A percentile compares a stretch with the other conserved stretches of the same genome.
These are phyloP conservation scores for Protophormia terraenovae DNA, from an alignment of 2,888 invertebrate genomes.

Conservation along the genomic window DNA sequence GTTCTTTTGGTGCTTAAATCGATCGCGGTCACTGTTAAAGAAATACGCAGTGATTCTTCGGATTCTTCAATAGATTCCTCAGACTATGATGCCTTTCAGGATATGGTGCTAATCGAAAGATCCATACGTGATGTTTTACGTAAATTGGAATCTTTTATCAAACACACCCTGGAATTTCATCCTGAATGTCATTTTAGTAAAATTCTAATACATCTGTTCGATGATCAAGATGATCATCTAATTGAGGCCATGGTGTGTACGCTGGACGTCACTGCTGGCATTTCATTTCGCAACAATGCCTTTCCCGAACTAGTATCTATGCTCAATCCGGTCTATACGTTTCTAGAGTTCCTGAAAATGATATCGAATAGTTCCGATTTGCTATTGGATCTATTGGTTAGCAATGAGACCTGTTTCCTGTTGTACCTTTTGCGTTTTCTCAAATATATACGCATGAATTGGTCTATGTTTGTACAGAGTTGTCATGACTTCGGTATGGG, in stretches of 20 bases:
- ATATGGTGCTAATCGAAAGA: constrained; percentile 93
- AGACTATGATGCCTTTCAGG: constrained; percentile 92
- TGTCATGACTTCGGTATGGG: constrained; percentile 84
- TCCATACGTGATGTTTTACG: constrained; percentile 92
- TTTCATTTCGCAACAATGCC: constrained; percentile 90
- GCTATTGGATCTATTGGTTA: constrained; percentile 91
- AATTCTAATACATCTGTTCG: constrained; percentile 93
- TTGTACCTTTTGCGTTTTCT: constrained; percentile 91
- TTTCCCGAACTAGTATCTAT: constrained; percentile 90
- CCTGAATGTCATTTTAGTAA: constrained; percentile 94
- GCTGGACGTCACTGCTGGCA: constrained; percentile 92
- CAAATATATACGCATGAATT: constrained; percentile 91
- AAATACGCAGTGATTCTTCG: constrained; percentile 92
- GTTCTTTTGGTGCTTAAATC: constrained; percentile 93
- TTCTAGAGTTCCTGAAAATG: constrained; percentile 91
- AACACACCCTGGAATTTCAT: constrained; percentile 90
- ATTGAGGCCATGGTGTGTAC: constrained; percentile 96
- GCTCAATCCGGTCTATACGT: constrained; percentile 93
- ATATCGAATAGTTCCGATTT: constrained; percentile 92
- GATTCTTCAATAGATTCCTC: constrained; percentile 93
- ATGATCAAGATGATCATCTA: constrained; percentile 94
- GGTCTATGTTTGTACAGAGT: constrained; percentile 90
- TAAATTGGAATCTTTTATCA: constrained; percentile 91
- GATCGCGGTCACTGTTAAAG: constrained; percentile 94
- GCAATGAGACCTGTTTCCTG: constrained; percentile 94